Evolutionary conservation across 2,113 vertebrate species (phyloP), one percentile per base, ranked within the genome.

Genomic region (Canis aureus): DNA sequence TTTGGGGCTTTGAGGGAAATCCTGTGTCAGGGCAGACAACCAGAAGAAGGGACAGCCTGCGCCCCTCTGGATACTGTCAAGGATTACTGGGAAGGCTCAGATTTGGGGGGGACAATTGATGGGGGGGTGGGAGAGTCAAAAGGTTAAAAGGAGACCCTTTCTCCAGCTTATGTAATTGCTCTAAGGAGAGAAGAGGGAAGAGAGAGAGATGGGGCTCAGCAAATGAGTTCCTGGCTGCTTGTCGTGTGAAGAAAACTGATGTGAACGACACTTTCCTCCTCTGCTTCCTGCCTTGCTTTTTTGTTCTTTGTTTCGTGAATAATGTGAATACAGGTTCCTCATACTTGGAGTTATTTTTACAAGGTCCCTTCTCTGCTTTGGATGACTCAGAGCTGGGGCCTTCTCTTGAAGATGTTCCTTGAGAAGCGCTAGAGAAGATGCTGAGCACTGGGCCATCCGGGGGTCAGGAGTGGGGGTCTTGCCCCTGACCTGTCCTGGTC

Each of bases 221-320:
- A 74, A 38, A 51, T 16, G 71, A 92, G 96, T 88, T 64, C 92
- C 95, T 89, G 55, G 92, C 89, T 98, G 94, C 97, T 53, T 98
- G 98, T 98, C 98, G 98, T 94, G 97, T 98, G 93, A 73, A 97
- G 90, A 97, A 96, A 97, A 97, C 97, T 96, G 97, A 97, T 96
- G 98, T 97, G 98, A 98, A 95, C 96, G 83, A 97, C 96, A 96
- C 96, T 98, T 98, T 67, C 98, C 98, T 98, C 98, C 98, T 97
- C 98, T 98, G 98, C 98, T 99, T 98, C 98, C 98, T 98, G 98
- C 98, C 74, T 98, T 98, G 94, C 98, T 97, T 98, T 98, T 98
- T 98, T 98, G 97, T 98, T 98, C 98, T 98, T 98, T 97, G 98
- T 98, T 67, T 95, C 43, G 51, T 98, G 98, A 98, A 98, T 98